These are phyloP conservation scores for Formica exsecta DNA, from an alignment of 1,140 invertebrate genomes.

Conservation along the genomic window DNA sequence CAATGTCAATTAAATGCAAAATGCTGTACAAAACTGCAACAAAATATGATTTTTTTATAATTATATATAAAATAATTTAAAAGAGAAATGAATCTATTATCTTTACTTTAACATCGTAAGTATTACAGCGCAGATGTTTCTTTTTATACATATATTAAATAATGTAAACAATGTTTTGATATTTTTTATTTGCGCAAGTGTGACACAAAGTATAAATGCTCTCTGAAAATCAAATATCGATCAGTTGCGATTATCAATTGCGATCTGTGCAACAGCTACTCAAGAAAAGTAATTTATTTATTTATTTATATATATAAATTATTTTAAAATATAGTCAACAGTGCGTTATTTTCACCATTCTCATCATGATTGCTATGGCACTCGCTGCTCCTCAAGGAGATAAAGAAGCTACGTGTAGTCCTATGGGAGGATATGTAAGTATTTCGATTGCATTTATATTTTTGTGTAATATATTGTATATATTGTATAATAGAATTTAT, in stretches of 20 bases:
- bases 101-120: not conserved
- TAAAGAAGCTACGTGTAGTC: not conserved
- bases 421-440: constrained; percentile 57
- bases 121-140: not conserved
- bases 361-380: constrained; percentile 21
- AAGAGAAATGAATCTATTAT: not conserved
- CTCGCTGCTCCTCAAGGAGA: not conserved
- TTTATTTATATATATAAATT: too few species aligned
- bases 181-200: constrained; percentile 17
- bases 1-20: not conserved
- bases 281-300: not conserved
- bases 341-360: constrained; percentile 6
- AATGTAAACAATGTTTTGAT: not conserved
- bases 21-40: not conserved
- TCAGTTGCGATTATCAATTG: not conserved
- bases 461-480: not conserved
- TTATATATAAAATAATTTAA: not conserved
- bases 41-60: not conserved
- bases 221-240: not conserved
- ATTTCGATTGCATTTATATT: not conserved
- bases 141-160: not conserved
- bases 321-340: not conserved
- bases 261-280: not conserved
- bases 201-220: constrained; percentile 25
- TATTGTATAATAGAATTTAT: not conserved